Base-by-base conservation (phyloP, 2,888 invertebrate genomes). In the Hybos culiciformis region DNA sequence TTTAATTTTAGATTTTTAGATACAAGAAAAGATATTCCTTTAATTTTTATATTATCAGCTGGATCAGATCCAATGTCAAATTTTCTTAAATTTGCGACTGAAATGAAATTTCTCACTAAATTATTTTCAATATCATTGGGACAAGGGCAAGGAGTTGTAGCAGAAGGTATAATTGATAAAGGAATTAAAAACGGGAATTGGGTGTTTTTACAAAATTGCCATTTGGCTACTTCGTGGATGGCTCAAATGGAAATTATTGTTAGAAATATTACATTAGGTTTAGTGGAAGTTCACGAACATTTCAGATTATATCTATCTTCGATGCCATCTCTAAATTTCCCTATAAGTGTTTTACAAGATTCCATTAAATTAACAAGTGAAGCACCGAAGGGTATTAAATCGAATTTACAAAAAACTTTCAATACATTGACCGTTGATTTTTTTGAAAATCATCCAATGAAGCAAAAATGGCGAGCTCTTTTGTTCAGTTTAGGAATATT, bases 221-320 rank as follows among this genome's bases (percentile, higher is more conserved):
- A 94, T 61, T 70, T 94, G 56, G 92, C 92, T 4, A 84, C 87
- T 1, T 90, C 90, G 0, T 94, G 93, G 92, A 90, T 94, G 90
- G 69, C 80, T 17, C 69, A 72, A 3, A 71, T 94, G 66, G 92
- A 93, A 62, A 68, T 77, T 47, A 74, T 87, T 23, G 81, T 91
- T 19, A 74, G 82, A 37, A 73, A 76, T 49, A 73, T 92, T 39
- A 70, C 74, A 1, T 73, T 80, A 48, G 80, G 83, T 21, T 68
- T 74, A 2, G 74, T 72, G 3, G 72, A 71, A 43, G 74, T 82
- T 0, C 75, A 87, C 57, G 56, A 69, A 0, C 76, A 82, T 7
- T 93, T 92, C 61, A 72, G 93, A 20, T 68, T 94, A 1, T 93
- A 74, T 66, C 70, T 93, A 39, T 92, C 91, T 48, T 90, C 91